Percentiles rank a stretch among this genome's conserved stretches.
These are phyloP conservation scores for Heliothis virescens DNA, from an alignment of 1,140 invertebrate species.

Conservation along the genomic window DNA sequence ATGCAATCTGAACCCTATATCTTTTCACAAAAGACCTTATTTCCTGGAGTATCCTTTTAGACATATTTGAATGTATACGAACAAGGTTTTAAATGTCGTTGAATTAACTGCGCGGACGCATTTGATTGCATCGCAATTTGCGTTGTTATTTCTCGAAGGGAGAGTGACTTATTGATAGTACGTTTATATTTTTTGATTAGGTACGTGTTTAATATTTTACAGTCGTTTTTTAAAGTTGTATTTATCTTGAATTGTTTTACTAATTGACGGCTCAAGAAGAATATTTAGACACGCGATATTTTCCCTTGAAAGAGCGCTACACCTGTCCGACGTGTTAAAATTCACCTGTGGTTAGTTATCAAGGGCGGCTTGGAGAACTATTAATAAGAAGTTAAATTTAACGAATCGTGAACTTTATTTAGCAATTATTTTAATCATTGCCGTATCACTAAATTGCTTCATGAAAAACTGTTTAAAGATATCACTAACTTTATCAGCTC, in stretches of 20 bases:
- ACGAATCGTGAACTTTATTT: not conserved
- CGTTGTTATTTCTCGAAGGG: constrained; percentile 61
- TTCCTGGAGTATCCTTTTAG: constrained; percentile 21
- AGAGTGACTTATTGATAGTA: constrained; percentile 65
- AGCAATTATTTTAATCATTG: not conserved
- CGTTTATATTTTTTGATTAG: constrained; percentile 55
- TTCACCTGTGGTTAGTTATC: not conserved
- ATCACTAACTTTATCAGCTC: not conserved
- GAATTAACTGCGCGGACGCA: constrained; percentile 74
- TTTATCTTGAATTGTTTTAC: constrained; percentile 31
- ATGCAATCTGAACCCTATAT: constrained; percentile 54
- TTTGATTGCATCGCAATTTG: constrained; percentile 72
- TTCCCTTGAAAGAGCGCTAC: not conserved
- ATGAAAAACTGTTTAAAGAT: constrained; percentile 2
- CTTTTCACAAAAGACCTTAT: constrained; percentile 28
- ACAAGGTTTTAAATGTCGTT: constrained; percentile 67
- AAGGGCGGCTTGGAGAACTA: not conserved
- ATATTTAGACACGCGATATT: not conserved
- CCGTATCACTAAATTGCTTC: not conserved
- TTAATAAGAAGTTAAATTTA: not conserved
- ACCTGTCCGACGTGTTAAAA: not conserved
- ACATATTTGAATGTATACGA: constrained; percentile 51
- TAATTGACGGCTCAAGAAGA: constrained; percentile 23
- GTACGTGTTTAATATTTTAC: constrained; percentile 43
- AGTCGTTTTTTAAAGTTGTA: not conserved